Evolutionary conservation across 2,113 vertebrate genomes (phyloP).

Genomic region (Scalopus aquaticus): DNA sequence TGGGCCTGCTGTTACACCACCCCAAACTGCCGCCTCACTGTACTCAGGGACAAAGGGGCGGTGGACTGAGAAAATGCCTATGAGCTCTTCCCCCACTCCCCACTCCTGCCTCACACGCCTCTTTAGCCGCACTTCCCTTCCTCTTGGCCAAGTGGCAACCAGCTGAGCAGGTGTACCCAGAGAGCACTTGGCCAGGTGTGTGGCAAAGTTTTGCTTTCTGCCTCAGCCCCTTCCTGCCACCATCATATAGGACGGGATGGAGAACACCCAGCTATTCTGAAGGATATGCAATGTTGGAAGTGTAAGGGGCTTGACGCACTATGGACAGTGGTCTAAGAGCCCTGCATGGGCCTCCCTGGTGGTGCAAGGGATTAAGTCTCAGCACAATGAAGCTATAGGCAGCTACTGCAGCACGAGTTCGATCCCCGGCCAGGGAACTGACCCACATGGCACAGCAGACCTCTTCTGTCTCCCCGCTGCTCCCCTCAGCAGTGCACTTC

Average conservation of each 20-base stretch:
- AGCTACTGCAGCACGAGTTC: too few species aligned
- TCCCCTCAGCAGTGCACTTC: too few species aligned
- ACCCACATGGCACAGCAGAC: too few species aligned
- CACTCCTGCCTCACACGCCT: not conserved
- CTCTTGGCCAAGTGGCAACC: not conserved
- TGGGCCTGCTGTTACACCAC: not conserved
- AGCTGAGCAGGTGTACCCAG: not conserved
- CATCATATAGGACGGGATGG: fast-evolving
- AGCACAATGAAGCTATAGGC: too few species aligned
- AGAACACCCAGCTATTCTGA: not conserved
- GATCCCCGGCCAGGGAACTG: too few species aligned
- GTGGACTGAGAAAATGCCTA: not conserved
- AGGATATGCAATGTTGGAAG: too few species aligned
- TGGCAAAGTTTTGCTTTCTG: not conserved
- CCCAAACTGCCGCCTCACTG: not conserved
- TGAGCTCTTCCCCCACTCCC: not conserved
- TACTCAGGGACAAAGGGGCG: not conserved
- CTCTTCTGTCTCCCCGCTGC: too few species aligned
- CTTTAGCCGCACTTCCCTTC: not conserved
- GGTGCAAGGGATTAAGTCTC: too few species aligned
- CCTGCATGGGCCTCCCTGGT: too few species aligned
- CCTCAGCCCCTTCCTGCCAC: not conserved
- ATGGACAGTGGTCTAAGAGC: too few species aligned
- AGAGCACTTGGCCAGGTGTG: not conserved
- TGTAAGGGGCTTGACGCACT: not conserved